Conservation (phyloP, 2,113 vertebrate species). For the Hippocampus guttulatus region DNA sequence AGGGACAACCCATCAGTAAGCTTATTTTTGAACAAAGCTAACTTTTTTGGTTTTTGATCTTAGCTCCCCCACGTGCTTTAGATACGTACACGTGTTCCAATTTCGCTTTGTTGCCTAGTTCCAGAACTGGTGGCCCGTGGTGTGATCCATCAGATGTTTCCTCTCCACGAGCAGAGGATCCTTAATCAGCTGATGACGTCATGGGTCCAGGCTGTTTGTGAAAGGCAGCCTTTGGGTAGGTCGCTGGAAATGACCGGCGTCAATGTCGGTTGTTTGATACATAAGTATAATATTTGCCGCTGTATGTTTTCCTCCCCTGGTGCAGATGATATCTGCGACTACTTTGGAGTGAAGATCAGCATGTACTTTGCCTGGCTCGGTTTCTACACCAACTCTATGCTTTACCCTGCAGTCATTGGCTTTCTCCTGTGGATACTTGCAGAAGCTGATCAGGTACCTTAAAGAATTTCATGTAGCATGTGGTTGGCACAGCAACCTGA, state of each 20-base stretch:
- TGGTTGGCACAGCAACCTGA: background rate
- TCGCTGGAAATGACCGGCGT: background rate
- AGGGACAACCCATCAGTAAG: constrained; percentile 96
- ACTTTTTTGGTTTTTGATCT: background rate
- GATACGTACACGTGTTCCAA: background rate
- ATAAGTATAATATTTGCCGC: background rate
- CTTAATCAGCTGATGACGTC: constrained; percentile 93
- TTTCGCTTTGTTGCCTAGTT: constrained; percentile 63
- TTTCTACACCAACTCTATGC: constrained; percentile 95
- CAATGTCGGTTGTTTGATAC: background rate
- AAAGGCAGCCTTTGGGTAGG: constrained; percentile 88
- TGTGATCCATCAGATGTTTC: constrained; percentile 92
- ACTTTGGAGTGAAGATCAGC: constrained; percentile 95
- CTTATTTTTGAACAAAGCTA: constrained; percentile 7
- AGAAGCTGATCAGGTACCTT: constrained; percentile 85
- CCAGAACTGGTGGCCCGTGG: constrained; percentile 86
- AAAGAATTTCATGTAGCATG: background rate
- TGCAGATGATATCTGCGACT: constrained; percentile 93
- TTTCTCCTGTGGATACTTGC: constrained; percentile 93
- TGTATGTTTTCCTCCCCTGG: background rate
- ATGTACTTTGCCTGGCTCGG: constrained; percentile 98
- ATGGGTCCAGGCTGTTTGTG: constrained; percentile 93
- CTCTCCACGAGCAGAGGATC: constrained; percentile 91
- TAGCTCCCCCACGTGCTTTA: too few relatives aligned
- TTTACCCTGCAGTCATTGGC: constrained; percentile 91